These are phyloP conservation scores for Anas georgica DNA, from an alignment of 2,797 vertebrate species.

Conservation along the genomic window DNA sequence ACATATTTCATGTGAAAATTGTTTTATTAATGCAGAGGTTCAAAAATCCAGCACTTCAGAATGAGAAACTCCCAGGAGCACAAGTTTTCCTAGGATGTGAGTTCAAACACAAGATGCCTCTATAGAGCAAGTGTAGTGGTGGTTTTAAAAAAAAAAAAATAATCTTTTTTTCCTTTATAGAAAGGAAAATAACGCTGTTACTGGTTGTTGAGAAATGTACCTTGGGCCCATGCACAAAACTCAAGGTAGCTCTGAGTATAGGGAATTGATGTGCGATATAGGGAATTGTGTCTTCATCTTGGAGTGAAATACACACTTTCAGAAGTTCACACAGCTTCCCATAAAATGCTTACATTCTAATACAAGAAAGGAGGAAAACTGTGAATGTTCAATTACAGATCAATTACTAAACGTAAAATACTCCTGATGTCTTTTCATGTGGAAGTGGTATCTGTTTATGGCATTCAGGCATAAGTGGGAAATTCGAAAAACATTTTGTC, in stretches of 20 bases:
- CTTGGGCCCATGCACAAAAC: background rate
- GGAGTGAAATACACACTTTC: background rate
- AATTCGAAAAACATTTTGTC: background rate
- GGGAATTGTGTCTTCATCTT: background rate
- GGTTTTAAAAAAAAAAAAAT: background rate
- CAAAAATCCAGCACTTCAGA: background rate
- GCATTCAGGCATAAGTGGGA: background rate
- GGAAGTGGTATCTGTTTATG: background rate
- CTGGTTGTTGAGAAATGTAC: background rate
- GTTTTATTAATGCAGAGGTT: background rate
- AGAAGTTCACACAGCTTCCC: background rate
- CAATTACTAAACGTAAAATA: background rate
- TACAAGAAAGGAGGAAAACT: background rate
- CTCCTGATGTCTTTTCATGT: background rate
- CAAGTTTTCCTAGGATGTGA: background rate
- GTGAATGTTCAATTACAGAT: background rate
- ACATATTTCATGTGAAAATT: background rate
- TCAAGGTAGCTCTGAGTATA: background rate
- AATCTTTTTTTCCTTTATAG: background rate
- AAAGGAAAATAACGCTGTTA: background rate
- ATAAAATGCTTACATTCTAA: background rate
- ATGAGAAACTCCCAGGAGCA: background rate
- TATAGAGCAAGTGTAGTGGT: background rate
- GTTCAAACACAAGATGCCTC: background rate
- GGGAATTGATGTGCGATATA: background rate